Conservation (phyloP, 2,113 vertebrate species). For the Varanus salvator region DNA sequence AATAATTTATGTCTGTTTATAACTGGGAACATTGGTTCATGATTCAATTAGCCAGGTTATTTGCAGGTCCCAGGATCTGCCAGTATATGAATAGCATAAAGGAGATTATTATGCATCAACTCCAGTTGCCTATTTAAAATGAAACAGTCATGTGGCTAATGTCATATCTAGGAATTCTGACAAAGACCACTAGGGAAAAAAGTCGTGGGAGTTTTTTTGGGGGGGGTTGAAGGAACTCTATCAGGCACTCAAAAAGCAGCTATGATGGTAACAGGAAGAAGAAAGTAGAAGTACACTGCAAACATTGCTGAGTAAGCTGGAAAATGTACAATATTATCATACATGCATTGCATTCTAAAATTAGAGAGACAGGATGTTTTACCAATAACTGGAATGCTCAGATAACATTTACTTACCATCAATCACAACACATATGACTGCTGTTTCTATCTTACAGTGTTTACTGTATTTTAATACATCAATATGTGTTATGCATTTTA, state of each 20-base stretch:
- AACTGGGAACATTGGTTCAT: neutral
- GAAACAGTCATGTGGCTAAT: neutral
- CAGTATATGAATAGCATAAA: neutral
- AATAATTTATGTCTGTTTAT: neutral
- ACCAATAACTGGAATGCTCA: neutral
- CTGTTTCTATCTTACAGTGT: too few relatives aligned
- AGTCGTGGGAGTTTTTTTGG: too few relatives aligned
- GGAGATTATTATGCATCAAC: neutral
- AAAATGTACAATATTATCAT: neutral
- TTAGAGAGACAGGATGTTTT: neutral
- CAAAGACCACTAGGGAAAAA: neutral
- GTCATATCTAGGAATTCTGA: neutral
- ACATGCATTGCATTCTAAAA: neutral
- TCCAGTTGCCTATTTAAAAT: neutral
- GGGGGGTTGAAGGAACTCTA: slow-evolving; percentile 42
- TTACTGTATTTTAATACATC: too few relatives aligned
- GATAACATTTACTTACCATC: neutral
- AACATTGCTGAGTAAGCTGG: neutral
- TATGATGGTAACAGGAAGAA: slow-evolving; percentile 15
- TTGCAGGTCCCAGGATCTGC: neutral
- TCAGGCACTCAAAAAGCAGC: slow-evolving; percentile 23
- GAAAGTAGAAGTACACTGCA: neutral
- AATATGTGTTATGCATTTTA: too few relatives aligned
- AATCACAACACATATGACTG: neutral
- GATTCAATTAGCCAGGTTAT: neutral